phyloP scores from a whole-genome alignment of 2,888 invertebrate species.

The Aleiodes leptofemur region DNA sequence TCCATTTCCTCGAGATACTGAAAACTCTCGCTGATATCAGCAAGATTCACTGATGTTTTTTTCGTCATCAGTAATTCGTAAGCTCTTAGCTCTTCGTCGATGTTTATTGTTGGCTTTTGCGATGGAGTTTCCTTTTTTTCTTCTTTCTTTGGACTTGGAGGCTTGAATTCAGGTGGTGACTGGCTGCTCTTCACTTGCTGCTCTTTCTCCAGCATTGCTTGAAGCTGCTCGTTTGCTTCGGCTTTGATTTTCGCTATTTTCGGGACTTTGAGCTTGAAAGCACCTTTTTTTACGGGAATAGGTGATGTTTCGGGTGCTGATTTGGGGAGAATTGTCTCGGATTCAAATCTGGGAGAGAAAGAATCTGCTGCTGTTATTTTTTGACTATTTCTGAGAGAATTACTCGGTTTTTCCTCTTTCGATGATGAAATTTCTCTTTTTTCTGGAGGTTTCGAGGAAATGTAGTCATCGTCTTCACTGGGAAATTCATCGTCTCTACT shows the following conservation, averaged over 20 bases:
- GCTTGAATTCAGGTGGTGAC: constrained; percentile 4
- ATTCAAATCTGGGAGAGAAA: background rate
- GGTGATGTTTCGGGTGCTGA: constrained; percentile 30
- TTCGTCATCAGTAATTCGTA: constrained; percentile 13
- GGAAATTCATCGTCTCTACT: constrained; percentile 20
- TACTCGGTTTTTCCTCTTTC: background rate
- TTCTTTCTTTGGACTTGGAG: constrained; percentile 21
- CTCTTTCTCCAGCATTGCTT: constrained; percentile 47
- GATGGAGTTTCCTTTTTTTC: constrained; percentile 5
- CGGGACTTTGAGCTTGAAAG: constrained; percentile 69
- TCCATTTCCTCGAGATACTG: background rate
- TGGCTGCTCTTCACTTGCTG: background rate
- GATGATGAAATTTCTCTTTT: constrained; percentile 12
- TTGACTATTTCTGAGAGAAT: background rate
- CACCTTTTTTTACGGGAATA: constrained; percentile 56
- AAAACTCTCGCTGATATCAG: constrained; percentile 1
- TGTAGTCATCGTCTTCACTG: constrained; percentile 47
- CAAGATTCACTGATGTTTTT: background rate
- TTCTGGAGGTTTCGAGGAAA: constrained; percentile 25
- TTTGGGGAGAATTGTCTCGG: background rate
- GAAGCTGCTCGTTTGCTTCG: constrained; percentile 63
- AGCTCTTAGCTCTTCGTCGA: background rate
- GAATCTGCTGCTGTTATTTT: background rate
- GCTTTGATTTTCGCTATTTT: constrained; percentile 64
- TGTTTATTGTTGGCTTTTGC: constrained; percentile 21